phyloP scores from a whole-genome alignment of 2,888 invertebrate genomes.

The Xylota sylvarum region DNA sequence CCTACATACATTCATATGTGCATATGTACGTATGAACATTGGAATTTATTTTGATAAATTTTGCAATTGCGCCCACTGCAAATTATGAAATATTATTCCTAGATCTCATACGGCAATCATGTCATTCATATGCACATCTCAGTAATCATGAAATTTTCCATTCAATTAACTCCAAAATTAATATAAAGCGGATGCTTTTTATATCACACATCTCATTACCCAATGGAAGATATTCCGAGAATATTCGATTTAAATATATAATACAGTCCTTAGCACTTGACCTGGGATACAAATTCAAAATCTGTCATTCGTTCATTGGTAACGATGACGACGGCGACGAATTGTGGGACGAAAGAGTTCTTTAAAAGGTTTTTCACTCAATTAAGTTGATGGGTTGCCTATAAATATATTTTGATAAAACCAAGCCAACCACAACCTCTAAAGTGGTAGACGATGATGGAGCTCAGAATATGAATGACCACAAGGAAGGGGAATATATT shows the following conservation, averaged over 20 bases:
- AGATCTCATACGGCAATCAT: background rate
- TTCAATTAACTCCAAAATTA: background rate
- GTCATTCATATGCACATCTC: background rate
- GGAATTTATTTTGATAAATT: background rate
- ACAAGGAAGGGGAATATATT: background rate
- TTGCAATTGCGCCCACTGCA: background rate
- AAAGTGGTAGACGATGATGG: slow-evolving; percentile 13
- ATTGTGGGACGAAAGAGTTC: slow-evolving; percentile 39
- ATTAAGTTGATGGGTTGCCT: slow-evolving; percentile 57
- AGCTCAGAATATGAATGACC: slow-evolving; percentile 26
- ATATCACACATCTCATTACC: background rate
- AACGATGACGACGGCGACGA: slow-evolving; percentile 24
- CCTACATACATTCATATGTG: too few relatives aligned
- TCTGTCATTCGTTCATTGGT: slow-evolving; percentile 10
- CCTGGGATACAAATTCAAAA: slow-evolving; percentile 30
- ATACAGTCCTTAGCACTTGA: slow-evolving; percentile 1
- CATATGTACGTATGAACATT: background rate
- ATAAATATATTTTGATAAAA: slow-evolving; percentile 8
- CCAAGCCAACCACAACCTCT: slow-evolving; percentile 21
- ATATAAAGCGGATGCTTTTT: background rate
- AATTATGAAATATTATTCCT: background rate
- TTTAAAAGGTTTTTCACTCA: slow-evolving; percentile 60
- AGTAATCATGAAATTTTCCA: slow-evolving; percentile 1
- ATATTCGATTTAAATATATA: background rate
- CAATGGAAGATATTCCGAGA: background rate